Conservation (phyloP, 2,888 invertebrate genomes). For the Rotaria magnacalcarata region DNA sequence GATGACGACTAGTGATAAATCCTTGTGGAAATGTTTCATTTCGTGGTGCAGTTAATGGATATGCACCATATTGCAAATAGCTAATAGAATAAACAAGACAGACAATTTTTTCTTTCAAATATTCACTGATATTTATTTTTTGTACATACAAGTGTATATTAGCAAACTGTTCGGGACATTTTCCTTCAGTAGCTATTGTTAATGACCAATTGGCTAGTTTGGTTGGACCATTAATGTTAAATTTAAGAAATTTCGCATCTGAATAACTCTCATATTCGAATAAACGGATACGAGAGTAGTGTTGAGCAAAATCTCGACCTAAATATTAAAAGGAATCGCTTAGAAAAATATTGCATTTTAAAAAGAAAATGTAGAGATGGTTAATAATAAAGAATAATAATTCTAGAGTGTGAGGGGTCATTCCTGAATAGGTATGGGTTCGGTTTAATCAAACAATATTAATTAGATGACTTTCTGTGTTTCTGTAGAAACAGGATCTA, state of each 20-base stretch:
- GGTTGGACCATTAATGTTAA: neutral
- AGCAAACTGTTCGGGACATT: neutral
- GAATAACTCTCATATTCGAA: constrained; percentile 6
- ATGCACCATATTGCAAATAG: constrained; percentile 19
- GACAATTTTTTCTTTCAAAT: neutral
- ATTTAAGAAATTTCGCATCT: constrained; percentile 7
- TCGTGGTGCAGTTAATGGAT: constrained; percentile 2
- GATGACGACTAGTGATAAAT: neutral
- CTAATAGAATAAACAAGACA: neutral
- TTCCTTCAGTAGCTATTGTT: neutral
- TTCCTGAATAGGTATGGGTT: no score
- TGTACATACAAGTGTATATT: constrained; percentile 30
- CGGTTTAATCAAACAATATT: no score
- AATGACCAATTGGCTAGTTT: neutral
- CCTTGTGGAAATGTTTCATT: constrained; percentile 14
- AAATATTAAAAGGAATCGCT: neutral
- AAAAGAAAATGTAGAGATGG: no score
- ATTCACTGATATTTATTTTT: neutral
- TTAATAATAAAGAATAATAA: no score
- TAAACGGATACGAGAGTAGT: constrained; percentile 22
- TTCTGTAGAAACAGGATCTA: no score
- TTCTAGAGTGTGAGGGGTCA: no score
- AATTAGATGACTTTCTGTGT: no score
- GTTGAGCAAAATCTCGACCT: neutral
- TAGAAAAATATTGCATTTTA: no score